phyloP scores from a whole-genome alignment of 2,888 invertebrate species.

The Hemistola chrysoprasaria region DNA sequence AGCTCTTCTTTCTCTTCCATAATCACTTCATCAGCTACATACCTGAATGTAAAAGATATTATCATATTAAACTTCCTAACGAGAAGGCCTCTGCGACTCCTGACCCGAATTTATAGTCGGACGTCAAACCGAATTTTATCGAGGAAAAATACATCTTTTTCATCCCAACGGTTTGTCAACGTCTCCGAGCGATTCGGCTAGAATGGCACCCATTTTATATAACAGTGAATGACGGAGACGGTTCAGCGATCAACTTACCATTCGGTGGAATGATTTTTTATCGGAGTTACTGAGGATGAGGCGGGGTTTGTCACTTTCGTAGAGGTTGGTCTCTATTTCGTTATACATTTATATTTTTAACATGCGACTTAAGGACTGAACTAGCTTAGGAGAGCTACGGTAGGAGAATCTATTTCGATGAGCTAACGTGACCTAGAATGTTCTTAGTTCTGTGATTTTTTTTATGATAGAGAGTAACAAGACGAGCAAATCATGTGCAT shows the following conservation, averaged over 20 bases:
- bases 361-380: too few relatives aligned
- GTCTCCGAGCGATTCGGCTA: constrained; percentile 61
- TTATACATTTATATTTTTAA: too few relatives aligned
- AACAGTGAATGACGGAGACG: constrained; percentile 45
- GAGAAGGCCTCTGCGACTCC: constrained; percentile 21
- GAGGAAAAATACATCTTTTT: constrained; percentile 73
- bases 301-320: too few relatives aligned
- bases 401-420: too few relatives aligned
- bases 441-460: too few relatives aligned
- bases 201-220: constrained; percentile 69
- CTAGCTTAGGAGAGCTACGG: too few relatives aligned
- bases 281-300: constrained; percentile 20
- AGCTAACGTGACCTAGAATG: too few relatives aligned
- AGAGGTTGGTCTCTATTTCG: too few relatives aligned
- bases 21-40: too few relatives aligned
- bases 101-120: constrained; percentile 43
- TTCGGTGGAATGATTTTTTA: constrained; percentile 42
- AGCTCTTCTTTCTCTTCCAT: too few relatives aligned
- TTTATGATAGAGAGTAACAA: too few relatives aligned
- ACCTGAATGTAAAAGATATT: constrained; percentile 3
- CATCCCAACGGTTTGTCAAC: constrained; percentile 71
- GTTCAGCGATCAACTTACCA: constrained; percentile 34
- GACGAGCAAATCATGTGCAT: too few relatives aligned
- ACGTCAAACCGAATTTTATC: constrained; percentile 65
- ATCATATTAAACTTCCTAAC: constrained; percentile 22